Evolutionary conservation across 2,113 vertebrate genomes (phyloP).

Genomic region (Austrofundulus limnaeus): DNA sequence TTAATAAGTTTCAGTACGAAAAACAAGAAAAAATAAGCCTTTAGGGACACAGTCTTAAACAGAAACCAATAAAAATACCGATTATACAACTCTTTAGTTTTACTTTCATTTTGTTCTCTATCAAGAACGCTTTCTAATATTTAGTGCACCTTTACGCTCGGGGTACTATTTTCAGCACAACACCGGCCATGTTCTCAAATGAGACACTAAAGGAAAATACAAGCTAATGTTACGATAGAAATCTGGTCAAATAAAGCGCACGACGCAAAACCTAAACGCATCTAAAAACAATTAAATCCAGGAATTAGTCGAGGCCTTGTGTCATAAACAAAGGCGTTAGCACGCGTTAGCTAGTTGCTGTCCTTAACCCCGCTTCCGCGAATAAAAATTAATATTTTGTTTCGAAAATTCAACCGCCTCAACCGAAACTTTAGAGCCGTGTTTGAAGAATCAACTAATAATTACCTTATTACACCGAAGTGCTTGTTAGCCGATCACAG

Average conservation of each 20-base stretch:
- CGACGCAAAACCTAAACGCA: too few relatives aligned
- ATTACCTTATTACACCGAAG: rapidly evolving
- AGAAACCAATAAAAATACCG: too few relatives aligned
- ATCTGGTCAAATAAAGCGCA: not conserved
- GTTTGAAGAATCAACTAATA: rapidly evolving
- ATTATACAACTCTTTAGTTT: too few relatives aligned
- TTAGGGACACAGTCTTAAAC: too few relatives aligned
- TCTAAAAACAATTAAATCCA: not conserved
- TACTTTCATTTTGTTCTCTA: too few relatives aligned
- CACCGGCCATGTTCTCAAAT: too few relatives aligned
- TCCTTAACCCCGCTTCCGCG: slow-evolving; percentile 45
- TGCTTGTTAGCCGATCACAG: not conserved
- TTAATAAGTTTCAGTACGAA: too few relatives aligned
- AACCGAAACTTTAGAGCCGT: rapidly evolving
- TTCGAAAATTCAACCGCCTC: not conserved
- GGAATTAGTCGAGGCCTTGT: slow-evolving; percentile 24
- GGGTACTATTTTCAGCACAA: too few relatives aligned
- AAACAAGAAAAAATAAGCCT: too few relatives aligned
- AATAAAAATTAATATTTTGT: not conserved
- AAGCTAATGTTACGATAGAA: not conserved
- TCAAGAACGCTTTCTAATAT: too few relatives aligned
- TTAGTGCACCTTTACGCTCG: too few relatives aligned
- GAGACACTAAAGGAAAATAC: not conserved
- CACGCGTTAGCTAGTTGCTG: slow-evolving; percentile 35
- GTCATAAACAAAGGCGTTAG: slow-evolving; percentile 68